Conservation (phyloP, 2,113 vertebrate genomes). For the Solea senegalensis region DNA sequence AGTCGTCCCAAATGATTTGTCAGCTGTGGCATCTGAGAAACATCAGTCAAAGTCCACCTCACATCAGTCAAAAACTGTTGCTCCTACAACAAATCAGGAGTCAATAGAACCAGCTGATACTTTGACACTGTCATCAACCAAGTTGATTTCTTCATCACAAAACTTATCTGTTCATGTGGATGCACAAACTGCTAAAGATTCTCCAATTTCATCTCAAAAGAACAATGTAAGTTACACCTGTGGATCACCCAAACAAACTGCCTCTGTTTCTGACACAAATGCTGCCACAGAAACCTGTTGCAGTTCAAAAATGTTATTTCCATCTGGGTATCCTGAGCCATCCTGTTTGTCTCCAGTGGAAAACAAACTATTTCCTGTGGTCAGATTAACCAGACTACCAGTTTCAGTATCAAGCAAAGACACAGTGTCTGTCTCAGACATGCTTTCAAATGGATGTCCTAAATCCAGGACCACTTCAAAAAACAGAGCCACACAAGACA, state of each 20-base stretch:
- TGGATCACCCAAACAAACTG: slow-evolving; percentile 4
- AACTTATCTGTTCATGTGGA: neutral
- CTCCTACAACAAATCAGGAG: neutral
- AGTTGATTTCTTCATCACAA: neutral
- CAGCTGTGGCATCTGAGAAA: slow-evolving; percentile 7
- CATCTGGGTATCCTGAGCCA: neutral
- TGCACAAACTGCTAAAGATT: neutral
- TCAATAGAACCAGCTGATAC: neutral
- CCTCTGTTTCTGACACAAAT: neutral
- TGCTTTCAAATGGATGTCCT: neutral
- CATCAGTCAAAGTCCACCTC: neutral
- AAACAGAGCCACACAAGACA: neutral
- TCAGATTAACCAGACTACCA: slow-evolving; percentile 53
- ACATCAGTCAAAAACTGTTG: neutral
- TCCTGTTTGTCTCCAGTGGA: neutral
- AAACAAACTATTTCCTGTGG: slow-evolving; percentile 18
- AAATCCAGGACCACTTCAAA: neutral
- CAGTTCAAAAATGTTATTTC: slow-evolving; percentile 10
- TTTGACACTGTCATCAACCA: neutral
- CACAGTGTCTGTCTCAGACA: slow-evolving; percentile 17
- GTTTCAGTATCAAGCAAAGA: slow-evolving; percentile 30
- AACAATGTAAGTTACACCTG: neutral
- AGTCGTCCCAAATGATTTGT: slow-evolving; percentile 29
- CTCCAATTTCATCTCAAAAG: neutral
- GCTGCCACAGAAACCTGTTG: neutral